A percentile compares a stretch with the other conserved stretches of the same genome.
phyloP scores from a whole-genome alignment of 2,797 vertebrate genomes.

The Betta splendens region DNA sequence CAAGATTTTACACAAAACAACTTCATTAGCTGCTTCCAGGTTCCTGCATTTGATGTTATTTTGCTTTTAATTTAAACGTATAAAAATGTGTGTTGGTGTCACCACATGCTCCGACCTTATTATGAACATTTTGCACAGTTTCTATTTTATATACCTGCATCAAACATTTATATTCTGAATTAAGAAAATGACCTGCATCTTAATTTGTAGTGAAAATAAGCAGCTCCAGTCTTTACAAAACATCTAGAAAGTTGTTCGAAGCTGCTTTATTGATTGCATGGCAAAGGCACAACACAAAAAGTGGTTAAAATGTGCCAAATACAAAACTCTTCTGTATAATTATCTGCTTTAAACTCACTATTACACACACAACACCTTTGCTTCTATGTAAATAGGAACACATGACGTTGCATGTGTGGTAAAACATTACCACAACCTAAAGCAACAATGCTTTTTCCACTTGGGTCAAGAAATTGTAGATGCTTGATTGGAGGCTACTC shows the following conservation, averaged over 20 bases:
- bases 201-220: conserved; percentile 1
- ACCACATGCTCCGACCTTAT: neutral
- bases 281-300: neutral
- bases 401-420: conserved; percentile 1
- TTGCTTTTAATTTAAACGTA: neutral
- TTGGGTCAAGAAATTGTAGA: conserved; percentile 86
- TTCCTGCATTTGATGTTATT: neutral
- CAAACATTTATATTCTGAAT: neutral
- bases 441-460: conserved; percentile 74
- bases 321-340: conserved; percentile 29
- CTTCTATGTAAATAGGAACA: conserved; percentile 19
- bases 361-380: conserved; percentile 4
- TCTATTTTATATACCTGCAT: conserved; percentile 6
- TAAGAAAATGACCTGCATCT: neutral
- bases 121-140: conserved; percentile 1
- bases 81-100: neutral
- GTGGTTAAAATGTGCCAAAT: conserved; percentile 48
- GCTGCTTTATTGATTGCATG: conserved; percentile 30
- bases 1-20: too few relatives aligned
- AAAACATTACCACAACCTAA: conserved; percentile 78
- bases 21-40: neutral
- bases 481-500: conserved; percentile 2
- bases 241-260: neutral
- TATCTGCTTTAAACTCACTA: neutral
- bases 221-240: neutral